Base-by-base conservation (phyloP, 2,113 vertebrate genomes). In the Perca fluviatilis region DNA sequence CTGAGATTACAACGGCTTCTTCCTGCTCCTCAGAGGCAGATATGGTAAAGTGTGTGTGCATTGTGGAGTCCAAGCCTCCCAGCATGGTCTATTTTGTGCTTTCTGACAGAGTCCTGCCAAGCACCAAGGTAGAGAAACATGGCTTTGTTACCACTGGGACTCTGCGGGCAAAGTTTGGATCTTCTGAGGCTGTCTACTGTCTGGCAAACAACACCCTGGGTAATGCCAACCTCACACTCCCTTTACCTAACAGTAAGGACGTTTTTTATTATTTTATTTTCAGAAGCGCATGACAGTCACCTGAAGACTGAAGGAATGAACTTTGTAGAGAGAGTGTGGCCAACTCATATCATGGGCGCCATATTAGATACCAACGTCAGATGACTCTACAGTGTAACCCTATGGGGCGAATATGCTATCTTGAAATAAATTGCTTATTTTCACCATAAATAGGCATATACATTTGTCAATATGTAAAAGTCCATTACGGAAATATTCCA, bases 121-220 rank as follows among this genome's bases (percentile, higher is more conserved):
- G 62, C 40, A 66, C 53, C 40, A 73, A n/a, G 1, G 33, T 47
- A 27, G 86, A 94, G 36, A 68, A 25, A 47, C 73, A 90, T 1
- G 83, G 80, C 25, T 64, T 66, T 18, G 5, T 93, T 19, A 91
- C 85, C 10, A 89, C 80, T 2, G 88, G 21, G 27, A 93, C 77
- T 6, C 64, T 93, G 15, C 33, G 75, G 30, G 68, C 18, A 10
- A 54, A 66, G 9, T 10, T 82, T 9, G 74, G 71, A 50, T 75
- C 91, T n/a, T 78, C 47, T 2, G 49, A 60, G 5, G 75, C 18
- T 33, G 50, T 95, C 56, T 19, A 68, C 7, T 96, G 95, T 84
- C 25, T 80, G 72, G 94, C 94, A 43, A 92, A 60, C 56, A 96
- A 95, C 87, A 78, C 65, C 0, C 0, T 67, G 36, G 95, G 94